phyloP scores from a whole-genome alignment of 2,797 vertebrate genomes.

The Poecilia gillii region DNA sequence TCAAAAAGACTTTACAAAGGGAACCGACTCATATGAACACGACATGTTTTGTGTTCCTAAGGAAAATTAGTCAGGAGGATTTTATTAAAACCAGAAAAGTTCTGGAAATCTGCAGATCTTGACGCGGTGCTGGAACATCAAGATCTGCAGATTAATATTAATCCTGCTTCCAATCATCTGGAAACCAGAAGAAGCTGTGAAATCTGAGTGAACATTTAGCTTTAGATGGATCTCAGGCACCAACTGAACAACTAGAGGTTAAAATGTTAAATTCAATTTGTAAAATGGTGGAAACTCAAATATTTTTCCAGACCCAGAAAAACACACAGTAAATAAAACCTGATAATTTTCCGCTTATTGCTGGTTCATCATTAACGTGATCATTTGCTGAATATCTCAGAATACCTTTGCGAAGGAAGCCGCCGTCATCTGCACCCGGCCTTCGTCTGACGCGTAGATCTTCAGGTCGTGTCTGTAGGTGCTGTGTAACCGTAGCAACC shows the following conservation, averaged over 20 bases:
- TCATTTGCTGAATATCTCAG: neutral
- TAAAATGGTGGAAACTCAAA: neutral
- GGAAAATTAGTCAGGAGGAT: no score
- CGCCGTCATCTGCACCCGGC: constrained; percentile 98
- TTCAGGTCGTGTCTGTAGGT: constrained; percentile 98
- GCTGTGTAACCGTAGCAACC: constrained; percentile 94
- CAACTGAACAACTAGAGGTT: neutral
- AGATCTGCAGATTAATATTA: no score
- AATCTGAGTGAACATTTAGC: neutral
- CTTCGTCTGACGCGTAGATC: constrained; percentile 98
- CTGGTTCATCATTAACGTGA: neutral
- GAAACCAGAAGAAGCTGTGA: neutral
- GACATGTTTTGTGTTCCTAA: no score
- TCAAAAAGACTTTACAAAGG: no score
- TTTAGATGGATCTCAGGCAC: neutral
- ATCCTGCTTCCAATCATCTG: neutral
- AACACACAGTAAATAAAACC: neutral
- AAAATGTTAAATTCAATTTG: neutral
- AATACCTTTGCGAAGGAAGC: constrained; percentile 96
- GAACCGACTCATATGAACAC: no score
- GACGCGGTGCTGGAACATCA: no score
- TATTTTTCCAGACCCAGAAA: neutral
- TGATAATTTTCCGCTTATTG: neutral
- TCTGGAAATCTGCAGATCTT: no score
- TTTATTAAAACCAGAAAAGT: no score